A percentile compares a stretch with the other conserved stretches of the same genome.
phyloP scores from a whole-genome alignment of 92 coral and sea anemone species.

The Porites cylindrica region DNA sequence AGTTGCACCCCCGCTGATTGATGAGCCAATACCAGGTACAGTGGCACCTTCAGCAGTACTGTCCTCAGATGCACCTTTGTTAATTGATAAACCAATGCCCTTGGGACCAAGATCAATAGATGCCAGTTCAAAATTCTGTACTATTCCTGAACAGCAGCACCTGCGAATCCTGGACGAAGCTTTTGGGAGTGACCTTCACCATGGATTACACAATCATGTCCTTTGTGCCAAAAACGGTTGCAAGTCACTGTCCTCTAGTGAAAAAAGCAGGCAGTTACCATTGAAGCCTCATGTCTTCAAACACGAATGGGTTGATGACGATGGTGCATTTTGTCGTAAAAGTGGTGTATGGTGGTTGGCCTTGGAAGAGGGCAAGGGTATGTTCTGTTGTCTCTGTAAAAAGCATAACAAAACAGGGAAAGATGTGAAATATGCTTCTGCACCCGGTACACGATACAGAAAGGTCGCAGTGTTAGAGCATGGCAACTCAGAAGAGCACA shows the following conservation, averaged over 20 bases:
- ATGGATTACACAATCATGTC: not conserved
- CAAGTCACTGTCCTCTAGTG: not conserved
- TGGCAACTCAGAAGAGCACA: conserved; percentile 35
- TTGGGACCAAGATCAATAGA: no score
- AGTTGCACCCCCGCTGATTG: no score
- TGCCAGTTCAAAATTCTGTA: no score
- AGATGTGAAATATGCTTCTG: conserved; percentile 8
- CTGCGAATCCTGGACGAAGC: no score
- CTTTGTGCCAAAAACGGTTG: not conserved
- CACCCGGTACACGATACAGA: conserved; percentile 43
- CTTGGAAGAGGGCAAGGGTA: not conserved
- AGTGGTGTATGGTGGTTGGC: conserved; percentile 3
- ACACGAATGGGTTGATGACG: not conserved
- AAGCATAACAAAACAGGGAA: conserved; percentile 34
- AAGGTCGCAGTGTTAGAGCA: conserved; percentile 32
- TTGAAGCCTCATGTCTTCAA: not conserved
- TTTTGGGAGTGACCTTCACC: no score
- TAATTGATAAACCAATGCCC: no score
- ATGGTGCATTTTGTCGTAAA: not conserved
- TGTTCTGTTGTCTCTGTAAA: conserved; percentile 37
- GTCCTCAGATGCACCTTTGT: no score
- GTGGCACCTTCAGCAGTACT: no score
- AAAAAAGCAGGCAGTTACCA: not conserved
- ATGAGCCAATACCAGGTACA: no score
- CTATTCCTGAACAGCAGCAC: no score